phyloP scores from a whole-genome alignment of 1,140 invertebrate species.

The Chelonus insularis region DNA sequence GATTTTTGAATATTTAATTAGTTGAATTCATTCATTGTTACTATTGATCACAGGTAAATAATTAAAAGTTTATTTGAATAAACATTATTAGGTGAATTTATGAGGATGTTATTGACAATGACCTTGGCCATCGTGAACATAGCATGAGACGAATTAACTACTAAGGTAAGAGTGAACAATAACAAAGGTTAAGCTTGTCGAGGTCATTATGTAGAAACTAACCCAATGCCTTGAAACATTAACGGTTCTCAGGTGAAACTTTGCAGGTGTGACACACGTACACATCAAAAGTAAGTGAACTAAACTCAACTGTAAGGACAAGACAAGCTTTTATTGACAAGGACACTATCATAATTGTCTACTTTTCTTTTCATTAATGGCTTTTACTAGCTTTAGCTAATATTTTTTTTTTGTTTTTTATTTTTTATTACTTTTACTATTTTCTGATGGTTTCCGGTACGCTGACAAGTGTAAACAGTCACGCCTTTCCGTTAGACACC shows the following conservation, averaged over 20 bases:
- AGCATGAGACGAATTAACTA: not conserved
- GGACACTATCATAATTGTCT: too few relatives aligned
- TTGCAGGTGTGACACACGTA: not conserved
- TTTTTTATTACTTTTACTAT: too few relatives aligned
- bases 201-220: not conserved
- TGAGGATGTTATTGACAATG: not conserved
- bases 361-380: too few relatives aligned
- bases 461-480: too few relatives aligned
- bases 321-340: not conserved
- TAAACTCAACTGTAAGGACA: not conserved
- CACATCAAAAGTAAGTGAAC: not conserved
- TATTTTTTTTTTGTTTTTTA: too few relatives aligned
- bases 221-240: slow-evolving; percentile 1
- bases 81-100: not conserved
- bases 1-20: too few relatives aligned
- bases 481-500: too few relatives aligned
- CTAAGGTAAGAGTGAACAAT: not conserved
- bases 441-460: too few relatives aligned
- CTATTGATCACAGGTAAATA: too few relatives aligned
- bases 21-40: too few relatives aligned
- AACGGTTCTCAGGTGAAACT: not conserved
- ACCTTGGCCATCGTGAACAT: not conserved
- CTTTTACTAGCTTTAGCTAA: too few relatives aligned
- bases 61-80: too few relatives aligned
- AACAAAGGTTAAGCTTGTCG: not conserved